phyloP scores from a whole-genome alignment of 2,797 vertebrate species.

The Coendou prehensilis region DNA sequence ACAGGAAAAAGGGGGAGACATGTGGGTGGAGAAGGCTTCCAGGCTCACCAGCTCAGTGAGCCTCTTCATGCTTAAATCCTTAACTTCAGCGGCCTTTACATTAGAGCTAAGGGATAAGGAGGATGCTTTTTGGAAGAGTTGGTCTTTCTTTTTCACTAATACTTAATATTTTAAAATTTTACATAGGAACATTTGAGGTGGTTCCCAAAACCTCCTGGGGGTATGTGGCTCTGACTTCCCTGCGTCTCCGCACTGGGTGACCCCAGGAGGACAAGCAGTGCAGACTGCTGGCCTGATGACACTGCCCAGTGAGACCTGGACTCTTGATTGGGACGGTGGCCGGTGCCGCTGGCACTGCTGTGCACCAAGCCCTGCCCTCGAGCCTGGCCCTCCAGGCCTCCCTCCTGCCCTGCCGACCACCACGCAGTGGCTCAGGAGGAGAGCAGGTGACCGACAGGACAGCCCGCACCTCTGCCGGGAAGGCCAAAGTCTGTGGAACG shows the following conservation, averaged over 20 bases:
- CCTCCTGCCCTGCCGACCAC: neutral
- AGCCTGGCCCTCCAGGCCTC: neutral
- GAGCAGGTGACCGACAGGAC: neutral
- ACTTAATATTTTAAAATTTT: conserved; percentile 19
- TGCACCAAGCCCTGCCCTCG: neutral
- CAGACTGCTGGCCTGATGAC: neutral
- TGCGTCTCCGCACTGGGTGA: neutral
- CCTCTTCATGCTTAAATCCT: conserved; percentile 29
- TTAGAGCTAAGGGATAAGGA: neutral
- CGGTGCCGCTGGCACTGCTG: neutral
- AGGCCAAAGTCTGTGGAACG: neutral
- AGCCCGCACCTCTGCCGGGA: neutral
- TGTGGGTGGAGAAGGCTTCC: neutral
- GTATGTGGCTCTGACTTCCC: neutral
- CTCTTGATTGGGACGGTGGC: neutral
- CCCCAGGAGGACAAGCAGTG: neutral
- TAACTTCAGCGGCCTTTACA: neutral
- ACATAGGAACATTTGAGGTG: neutral
- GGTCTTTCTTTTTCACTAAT: neutral
- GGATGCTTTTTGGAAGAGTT: conserved; percentile 21
- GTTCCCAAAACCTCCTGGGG: neutral
- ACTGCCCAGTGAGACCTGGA: neutral
- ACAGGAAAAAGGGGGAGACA: neutral
- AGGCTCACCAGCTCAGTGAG: neutral
- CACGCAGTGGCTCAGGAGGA: neutral